Percentiles rank a stretch among this genome's conserved stretches.
Conservation (phyloP, 2,888 invertebrate species). For the Dasypolia templi region DNA sequence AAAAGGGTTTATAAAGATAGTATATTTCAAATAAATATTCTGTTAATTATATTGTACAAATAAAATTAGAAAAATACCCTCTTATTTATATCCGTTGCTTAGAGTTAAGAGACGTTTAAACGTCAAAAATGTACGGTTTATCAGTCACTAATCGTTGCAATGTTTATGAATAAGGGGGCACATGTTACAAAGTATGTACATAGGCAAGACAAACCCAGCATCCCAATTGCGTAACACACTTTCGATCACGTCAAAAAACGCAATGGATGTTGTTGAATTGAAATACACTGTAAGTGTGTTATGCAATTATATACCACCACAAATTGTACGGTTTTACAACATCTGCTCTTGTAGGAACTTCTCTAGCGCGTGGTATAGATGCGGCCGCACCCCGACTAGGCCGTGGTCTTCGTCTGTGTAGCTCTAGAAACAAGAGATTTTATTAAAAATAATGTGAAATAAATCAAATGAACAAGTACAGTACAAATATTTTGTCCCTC, state of each 20-base stretch:
- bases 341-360: constrained; percentile 92
- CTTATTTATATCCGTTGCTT: too few species aligned
- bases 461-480: too few species aligned
- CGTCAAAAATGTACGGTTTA: too few species aligned
- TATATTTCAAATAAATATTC: too few species aligned
- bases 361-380: constrained; percentile 97
- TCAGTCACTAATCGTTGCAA: too few species aligned
- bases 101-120: too few species aligned
- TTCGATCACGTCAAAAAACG: not conserved
- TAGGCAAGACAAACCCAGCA: not conserved
- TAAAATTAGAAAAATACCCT: too few species aligned
- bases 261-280: not conserved
- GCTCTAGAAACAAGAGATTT: constrained; percentile 85
- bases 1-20: too few species aligned
- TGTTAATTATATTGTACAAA: too few species aligned
- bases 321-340: constrained; percentile 71
- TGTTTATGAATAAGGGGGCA: too few species aligned
- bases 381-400: constrained; percentile 94
- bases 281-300: not conserved
- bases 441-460: too few species aligned
- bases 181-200: not conserved
- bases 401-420: constrained; percentile 98
- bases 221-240: not conserved
- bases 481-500: too few species aligned
- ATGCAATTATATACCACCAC: not conserved